Conservation (phyloP, 2,113 vertebrate genomes). For the Mormoops blainvillei region DNA sequence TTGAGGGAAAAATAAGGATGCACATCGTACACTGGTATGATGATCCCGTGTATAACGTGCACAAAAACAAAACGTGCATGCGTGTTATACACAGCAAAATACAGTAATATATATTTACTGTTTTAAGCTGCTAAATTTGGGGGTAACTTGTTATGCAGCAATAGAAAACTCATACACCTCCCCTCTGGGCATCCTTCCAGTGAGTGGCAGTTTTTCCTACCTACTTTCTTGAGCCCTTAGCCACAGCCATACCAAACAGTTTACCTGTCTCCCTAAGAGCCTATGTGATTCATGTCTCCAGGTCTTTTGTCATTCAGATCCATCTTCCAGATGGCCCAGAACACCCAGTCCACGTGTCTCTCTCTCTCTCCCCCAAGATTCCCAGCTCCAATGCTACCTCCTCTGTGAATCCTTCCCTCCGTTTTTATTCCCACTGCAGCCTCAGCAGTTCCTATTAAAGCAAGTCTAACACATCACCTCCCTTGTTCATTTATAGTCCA, state of each 20-base stretch:
- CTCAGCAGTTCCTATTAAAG: background rate
- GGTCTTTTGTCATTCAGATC: background rate
- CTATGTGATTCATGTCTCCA: background rate
- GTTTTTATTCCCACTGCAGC: background rate
- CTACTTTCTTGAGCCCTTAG: background rate
- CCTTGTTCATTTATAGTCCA: background rate
- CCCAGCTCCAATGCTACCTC: background rate
- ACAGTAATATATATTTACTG: background rate
- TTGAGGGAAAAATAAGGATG: too few species aligned
- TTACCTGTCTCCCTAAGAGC: background rate
- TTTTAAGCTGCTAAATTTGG: background rate
- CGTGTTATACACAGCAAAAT: too few species aligned
- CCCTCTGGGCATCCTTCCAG: background rate
- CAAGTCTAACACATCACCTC: background rate
- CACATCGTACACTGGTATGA: too few species aligned
- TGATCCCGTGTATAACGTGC: too few species aligned
- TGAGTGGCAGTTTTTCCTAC: background rate
- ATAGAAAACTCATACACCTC: background rate
- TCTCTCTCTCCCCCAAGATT: background rate
- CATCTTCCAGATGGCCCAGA: background rate
- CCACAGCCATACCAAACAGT: too few species aligned
- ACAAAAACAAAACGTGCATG: too few species aligned
- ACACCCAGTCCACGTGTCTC: background rate
- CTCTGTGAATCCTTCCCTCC: background rate
- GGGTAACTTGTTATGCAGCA: background rate